Evolutionary conservation across 2,797 vertebrate species (phyloP), one percentile per base, ranked within the genome.

Genomic region (Ibycter americanus): DNA sequence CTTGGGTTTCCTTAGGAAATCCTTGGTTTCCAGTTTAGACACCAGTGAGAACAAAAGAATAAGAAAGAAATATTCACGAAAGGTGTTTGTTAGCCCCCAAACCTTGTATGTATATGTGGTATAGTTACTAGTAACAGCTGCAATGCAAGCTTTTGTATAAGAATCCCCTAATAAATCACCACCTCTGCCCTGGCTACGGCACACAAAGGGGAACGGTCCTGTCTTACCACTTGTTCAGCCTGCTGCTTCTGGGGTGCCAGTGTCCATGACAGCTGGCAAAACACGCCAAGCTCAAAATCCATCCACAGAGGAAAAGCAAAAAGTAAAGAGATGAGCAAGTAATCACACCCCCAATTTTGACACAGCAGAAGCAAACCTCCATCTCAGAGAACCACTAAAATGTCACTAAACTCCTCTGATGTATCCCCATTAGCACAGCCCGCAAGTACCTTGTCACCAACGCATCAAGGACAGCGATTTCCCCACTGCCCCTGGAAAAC

Each of bases 191-290:
- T 46, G 42, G 25, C 18, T n/a, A 32, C 29, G 26, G 11, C 38
- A n/a, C 0, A 1, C 5, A 11, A 40, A 55, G 3, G 8, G 23
- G 22, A 83, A 52, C 29, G 73, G 42, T 27, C 34, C 49, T 9
- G 17, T 38, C 59, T 66, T 18, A 8, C 3, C 1, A 0, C 51
- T 58, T 3, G 0, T 13, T 67, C 46, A 68, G 62, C 21, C 49
- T 2, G 1, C 29, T 70, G 15, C 19, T 54, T 32, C 46, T 36
- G 25, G 27, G 49, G 13, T 54, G 14, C 42, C 13, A 26, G 7
- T 26, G 32, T 12, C 49, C 47, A 18, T 11, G 56, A 32, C 22
- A 66, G 23, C 9, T 59, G 27, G n/a, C 34, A 47, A 54, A 94
- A 34, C n/a, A 46, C 9, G 20, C 22, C 66, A 29, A 46, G 34